Evolutionary conservation across 2,113 vertebrate genomes (phyloP), one percentile per base, ranked within the genome.

Genomic region (Labrus mixtus): DNA sequence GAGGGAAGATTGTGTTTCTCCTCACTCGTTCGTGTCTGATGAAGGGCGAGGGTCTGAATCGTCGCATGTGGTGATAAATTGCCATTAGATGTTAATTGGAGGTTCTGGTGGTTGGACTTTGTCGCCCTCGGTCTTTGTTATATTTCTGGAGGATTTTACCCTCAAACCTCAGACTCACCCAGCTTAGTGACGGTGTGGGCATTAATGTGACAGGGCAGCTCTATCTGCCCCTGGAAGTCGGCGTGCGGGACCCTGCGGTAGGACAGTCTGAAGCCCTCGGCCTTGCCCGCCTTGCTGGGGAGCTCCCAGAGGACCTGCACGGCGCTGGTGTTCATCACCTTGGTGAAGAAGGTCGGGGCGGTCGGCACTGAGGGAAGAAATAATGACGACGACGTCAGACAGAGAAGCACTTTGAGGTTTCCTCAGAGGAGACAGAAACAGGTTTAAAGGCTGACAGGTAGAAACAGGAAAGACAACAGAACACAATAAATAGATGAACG

Each of bases 221-320:
- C 82, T 56, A 92, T 56, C 0, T 93, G 90, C 1, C 85, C 90
- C 67, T 93, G 89, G 43, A 93, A 94, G 43, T 74, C 83, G 7
- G 82, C 43, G 0, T 87, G 84, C 5, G 92, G 94, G 43, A 96
- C 90, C 77, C 92, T 93, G 56, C 80, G 79, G 79, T 93, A 91
- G 16, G 91, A 94, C 11, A 96, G 87, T 57, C 85, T 90, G 90
- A 95, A 95, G 61, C 95, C 95, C 45, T 93, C 88, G 0, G 89
- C 88, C 65, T 83, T 82, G 5, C 93, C 94, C 0, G 85, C 82
- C 57, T 92, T 93, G 45, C 75, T 46, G 2, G 94, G 91, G 9
- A 93, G 90, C 74, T 95, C 92, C 95, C 94, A 95, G 20, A 93
- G 91, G 36, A 94, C 93, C 87, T 93, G 93, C 41, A 95, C 83